phyloP scores from a whole-genome alignment of 2,113 vertebrate species.

The Agelaius tricolor region DNA sequence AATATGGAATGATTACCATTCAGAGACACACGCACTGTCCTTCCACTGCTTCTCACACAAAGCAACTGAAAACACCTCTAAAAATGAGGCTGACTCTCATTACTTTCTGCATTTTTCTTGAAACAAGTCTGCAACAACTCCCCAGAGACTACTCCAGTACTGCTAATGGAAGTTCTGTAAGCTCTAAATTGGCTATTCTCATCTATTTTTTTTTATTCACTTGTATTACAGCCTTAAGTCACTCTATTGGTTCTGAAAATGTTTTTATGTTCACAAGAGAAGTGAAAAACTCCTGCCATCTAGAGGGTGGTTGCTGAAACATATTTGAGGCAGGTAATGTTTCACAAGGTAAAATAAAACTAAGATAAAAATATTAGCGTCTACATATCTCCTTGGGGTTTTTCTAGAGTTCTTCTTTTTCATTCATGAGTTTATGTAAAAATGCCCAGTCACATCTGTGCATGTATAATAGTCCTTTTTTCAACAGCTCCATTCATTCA shows the following conservation, averaged over 20 bases:
- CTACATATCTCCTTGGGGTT: not conserved
- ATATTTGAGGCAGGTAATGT: not conserved
- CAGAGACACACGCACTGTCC: not conserved
- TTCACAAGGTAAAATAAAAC: not conserved
- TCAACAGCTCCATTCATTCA: not conserved
- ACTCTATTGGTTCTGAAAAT: not conserved
- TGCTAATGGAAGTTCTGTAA: not conserved
- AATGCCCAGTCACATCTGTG: not conserved
- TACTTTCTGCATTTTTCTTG: not conserved
- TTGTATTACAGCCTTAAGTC: not conserved
- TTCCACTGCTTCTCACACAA: not conserved
- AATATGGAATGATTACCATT: not conserved
- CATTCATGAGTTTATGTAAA: not conserved
- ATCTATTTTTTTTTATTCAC: not conserved
- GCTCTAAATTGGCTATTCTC: not conserved
- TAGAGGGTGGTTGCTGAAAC: slow-evolving; percentile 13
- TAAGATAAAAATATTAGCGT: not conserved
- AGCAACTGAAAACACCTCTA: not conserved
- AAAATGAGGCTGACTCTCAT: not conserved
- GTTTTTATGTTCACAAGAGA: not conserved
- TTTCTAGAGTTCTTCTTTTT: not conserved
- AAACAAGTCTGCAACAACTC: not conserved
- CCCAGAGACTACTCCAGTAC: not conserved
- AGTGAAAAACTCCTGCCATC: slow-evolving; percentile 35
- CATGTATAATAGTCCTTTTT: not conserved